A percentile compares a stretch with the other conserved stretches of the same genome.
Conservation (phyloP, 1,140 invertebrate genomes). For the Drosophila punjabiensis region DNA sequence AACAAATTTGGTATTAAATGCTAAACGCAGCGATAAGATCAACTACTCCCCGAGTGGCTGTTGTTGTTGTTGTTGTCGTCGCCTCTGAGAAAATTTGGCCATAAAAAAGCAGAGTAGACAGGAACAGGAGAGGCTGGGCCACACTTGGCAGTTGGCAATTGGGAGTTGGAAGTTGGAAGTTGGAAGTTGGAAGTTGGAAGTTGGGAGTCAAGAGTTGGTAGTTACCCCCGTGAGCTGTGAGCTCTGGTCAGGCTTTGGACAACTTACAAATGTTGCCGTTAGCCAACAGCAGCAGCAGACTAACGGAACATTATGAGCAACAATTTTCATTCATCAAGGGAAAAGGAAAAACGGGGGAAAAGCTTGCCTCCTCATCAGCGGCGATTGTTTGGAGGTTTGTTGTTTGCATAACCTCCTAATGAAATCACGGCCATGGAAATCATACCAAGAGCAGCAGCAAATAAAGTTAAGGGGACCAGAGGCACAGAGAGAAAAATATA, state of each 20-base stretch:
- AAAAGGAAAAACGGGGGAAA: conserved; percentile 10
- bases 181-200: conserved; percentile 2
- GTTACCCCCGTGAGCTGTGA: conserved; percentile 36
- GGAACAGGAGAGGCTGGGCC: conserved; percentile 27
- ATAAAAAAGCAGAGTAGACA: conserved; percentile 57
- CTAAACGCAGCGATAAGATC: conserved; percentile 76
- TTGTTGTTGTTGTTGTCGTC: conserved; percentile 27
- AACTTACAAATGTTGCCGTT: conserved; percentile 77
- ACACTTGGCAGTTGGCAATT: conserved; percentile 11
- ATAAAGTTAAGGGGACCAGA: not conserved
- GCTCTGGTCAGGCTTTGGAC: conserved; percentile 54
- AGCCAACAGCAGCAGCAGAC: conserved; percentile 37
- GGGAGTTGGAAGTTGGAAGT: conserved; percentile 5
- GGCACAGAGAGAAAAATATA: conserved; percentile 14
- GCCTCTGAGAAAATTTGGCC: conserved; percentile 63
- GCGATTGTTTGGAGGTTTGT: conserved; percentile 36
- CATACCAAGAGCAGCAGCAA: conserved; percentile 19
- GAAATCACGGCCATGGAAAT: conserved; percentile 43
- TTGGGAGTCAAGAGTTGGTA: too few species aligned
- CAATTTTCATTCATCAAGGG: conserved; percentile 66
- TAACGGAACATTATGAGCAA: conserved; percentile 59
- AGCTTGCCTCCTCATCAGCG: conserved; percentile 29
- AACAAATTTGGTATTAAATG: conserved; percentile 85
- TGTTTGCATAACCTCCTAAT: conserved; percentile 49
- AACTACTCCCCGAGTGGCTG: conserved; percentile 28